Base-by-base conservation (phyloP, 2,113 vertebrate genomes). In the Rhinolophus ferrumequinum region DNA sequence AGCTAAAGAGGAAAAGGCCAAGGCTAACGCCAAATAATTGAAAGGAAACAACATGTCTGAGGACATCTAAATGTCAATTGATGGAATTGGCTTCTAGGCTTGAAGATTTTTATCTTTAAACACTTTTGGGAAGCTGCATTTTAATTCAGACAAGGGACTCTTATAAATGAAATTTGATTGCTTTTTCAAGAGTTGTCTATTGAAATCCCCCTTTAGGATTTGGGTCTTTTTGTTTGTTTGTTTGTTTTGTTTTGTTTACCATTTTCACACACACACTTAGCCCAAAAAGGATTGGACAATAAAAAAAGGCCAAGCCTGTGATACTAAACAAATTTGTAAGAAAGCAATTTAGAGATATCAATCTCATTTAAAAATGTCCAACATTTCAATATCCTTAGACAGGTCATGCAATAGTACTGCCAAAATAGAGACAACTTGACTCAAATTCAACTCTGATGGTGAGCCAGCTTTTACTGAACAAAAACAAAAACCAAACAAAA, bases 311-410 rank as follows among this genome's bases (percentile, higher is more conserved):
- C 90, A 97, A 95, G 64, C 41, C 92, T 90, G 41, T 54, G 50
- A 69, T 44, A 56, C 26, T 5, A 3, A 94, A 38, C 3, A 18
- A 41, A 1, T 47, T 72, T 6, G 1, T 62, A 54, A 38, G 77
- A 97, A 95, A 96, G 62, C 11, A 79, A 83, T 0, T 90, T 96
- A 97, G 92, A 90, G 73, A 95, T 97, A 97, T 92, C 80, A 79
- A 30, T 90, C 70, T 97, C 89, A 72, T 96, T 50, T 38, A 56
- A 95, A 97, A 96, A 95, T 10, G 52, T 88, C 72, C 64, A 0
- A 0, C 18, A 26, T 97, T 97, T 97, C 80, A 89, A 41, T 93
- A 91, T 77, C 33, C 28, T 97, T 96, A 95, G 95, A 86, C 93
- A 96, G 50, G 85, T 98, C 60, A 41, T 87, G 67, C 0, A 0